Conservation (phyloP, 1,140 invertebrate genomes). For the Steinernema feltiae region DNA sequence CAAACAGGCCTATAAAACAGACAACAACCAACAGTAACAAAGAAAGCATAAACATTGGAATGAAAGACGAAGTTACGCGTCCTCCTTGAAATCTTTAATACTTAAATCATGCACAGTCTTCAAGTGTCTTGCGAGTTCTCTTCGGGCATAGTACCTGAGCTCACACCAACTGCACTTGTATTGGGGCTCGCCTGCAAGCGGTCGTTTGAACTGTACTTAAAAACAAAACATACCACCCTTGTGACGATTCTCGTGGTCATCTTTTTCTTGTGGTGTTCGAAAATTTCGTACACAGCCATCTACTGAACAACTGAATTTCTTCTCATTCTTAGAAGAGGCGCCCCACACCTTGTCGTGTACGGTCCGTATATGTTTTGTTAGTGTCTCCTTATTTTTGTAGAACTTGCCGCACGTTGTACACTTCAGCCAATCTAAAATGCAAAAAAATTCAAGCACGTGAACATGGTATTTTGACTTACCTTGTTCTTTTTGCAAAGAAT, state of each 20-base stretch:
- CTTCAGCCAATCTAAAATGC: not conserved
- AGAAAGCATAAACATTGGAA: no score
- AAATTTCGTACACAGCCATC: not conserved
- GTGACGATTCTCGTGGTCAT: not conserved
- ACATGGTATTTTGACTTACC: no score
- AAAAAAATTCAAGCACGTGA: no score
- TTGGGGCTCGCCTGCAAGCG: not conserved
- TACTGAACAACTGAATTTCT: not conserved
- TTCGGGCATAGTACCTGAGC: not conserved
- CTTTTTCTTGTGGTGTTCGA: not conserved
- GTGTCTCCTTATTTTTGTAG: not conserved
- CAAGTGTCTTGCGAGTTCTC: not conserved
- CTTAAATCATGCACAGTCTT: not conserved
- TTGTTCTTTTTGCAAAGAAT: no score
- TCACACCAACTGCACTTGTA: not conserved
- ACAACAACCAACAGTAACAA: no score
- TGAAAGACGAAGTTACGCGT: not conserved
- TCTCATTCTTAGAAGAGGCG: not conserved
- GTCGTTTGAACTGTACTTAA: not conserved
- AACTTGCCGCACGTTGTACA: not conserved
- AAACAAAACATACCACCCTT: not conserved
- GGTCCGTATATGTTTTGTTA: not conserved
- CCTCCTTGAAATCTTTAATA: not conserved
- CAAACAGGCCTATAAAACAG: no score
- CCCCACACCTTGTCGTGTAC: not conserved